These are phyloP conservation scores for Acronicta leporina DNA, from an alignment of 2,888 invertebrate species.

Conservation along the genomic window DNA sequence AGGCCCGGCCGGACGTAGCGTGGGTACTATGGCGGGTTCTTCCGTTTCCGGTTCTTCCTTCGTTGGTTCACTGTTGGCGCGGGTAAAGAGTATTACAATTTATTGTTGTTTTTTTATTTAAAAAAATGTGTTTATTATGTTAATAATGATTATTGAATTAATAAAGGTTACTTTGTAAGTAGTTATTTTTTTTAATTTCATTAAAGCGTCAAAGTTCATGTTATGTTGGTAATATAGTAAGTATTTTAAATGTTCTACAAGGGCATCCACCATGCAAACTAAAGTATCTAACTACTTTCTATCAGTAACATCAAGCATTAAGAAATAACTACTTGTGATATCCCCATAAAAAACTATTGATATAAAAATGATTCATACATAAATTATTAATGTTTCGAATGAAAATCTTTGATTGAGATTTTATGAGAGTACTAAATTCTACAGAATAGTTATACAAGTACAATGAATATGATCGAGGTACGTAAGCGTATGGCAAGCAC, in stretches of 20 bases:
- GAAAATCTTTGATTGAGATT: background rate
- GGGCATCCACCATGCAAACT: slow-evolving; percentile 29
- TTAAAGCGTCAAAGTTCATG: background rate
- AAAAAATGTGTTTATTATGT: background rate
- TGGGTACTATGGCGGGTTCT: slow-evolving; percentile 82
- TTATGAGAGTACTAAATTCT: too few species aligned
- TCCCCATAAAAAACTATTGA: background rate
- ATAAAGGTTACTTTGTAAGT: background rate
- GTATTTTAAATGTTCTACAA: slow-evolving; percentile 5
- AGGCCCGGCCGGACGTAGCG: slow-evolving; percentile 76
- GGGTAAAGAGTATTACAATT: slow-evolving; percentile 2
- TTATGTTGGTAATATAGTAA: background rate
- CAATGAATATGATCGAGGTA: slow-evolving; percentile 3
- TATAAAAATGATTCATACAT: too few species aligned
- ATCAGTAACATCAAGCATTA: slow-evolving; percentile 28
- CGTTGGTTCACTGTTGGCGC: slow-evolving; percentile 68
- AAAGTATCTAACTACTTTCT: slow-evolving; percentile 13
- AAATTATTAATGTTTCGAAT: background rate
- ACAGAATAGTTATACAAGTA: background rate
- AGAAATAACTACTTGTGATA: background rate
- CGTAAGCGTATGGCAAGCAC: slow-evolving; percentile 73
- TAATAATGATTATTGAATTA: background rate
- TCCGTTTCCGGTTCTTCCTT: slow-evolving; percentile 71
- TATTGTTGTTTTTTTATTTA: background rate
- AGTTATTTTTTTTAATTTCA: background rate